Conservation (phyloP, 2,113 vertebrate genomes). For the Aspiorhynchus laticeps region DNA sequence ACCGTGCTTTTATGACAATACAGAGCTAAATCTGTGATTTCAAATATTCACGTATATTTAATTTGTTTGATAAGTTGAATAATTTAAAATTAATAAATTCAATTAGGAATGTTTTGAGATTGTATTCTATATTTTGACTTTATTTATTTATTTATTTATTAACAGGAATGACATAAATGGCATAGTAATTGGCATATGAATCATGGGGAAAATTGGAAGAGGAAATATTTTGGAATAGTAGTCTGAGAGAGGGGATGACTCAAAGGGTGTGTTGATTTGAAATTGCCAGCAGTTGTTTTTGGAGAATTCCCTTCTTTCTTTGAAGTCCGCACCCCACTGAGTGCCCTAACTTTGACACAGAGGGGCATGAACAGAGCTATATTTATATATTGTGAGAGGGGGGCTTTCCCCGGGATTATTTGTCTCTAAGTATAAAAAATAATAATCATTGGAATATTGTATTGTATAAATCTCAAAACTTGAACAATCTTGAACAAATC, state of each 20-base stretch:
- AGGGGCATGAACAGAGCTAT: constrained; percentile 75
- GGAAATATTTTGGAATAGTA: constrained; percentile 44
- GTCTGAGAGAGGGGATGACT: constrained; percentile 71
- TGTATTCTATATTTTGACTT: neutral
- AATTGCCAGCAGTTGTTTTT: constrained; percentile 81
- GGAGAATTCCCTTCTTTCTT: constrained; percentile 80
- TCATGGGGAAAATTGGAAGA: constrained; percentile 5
- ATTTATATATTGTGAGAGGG: constrained; percentile 77
- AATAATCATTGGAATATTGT: neutral
- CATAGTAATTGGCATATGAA: neutral
- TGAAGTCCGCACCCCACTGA: constrained; percentile 81
- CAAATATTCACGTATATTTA: neutral
- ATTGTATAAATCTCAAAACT: neutral
- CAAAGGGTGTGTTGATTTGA: constrained; percentile 74
- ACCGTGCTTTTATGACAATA: constrained; percentile 16
- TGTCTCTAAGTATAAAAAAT: constrained; percentile 11
- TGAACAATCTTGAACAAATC: no score
- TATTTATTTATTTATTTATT: neutral
- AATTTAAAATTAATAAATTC: neutral
- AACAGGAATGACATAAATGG: neutral
- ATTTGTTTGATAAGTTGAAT: neutral
- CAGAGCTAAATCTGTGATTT: constrained; percentile 22
- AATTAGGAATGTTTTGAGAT: neutral
- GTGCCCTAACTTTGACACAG: constrained; percentile 80
- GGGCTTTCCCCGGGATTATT: constrained; percentile 62